Evolutionary conservation across 1,140 invertebrate genomes (phyloP), one percentile per base, ranked within the genome.

Genomic region (Drosophila rufa): DNA sequence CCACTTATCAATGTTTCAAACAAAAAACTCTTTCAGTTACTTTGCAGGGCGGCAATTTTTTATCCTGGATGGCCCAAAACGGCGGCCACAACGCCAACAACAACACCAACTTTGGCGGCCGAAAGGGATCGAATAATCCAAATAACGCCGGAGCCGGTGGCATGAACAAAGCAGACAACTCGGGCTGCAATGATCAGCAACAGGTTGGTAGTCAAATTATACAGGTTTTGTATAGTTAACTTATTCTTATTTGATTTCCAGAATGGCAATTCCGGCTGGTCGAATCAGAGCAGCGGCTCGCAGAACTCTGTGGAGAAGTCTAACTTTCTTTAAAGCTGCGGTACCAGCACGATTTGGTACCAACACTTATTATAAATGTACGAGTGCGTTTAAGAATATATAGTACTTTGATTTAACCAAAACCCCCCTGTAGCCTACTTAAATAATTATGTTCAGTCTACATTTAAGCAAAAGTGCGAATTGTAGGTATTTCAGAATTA

Each of bases 41-140:
- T 80, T 75, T 66, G 59, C 76, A 92, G 86, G 91, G 89, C 46
- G 92, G 92, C 38, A 94, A 94, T 82, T 94, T 94, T 83, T 92
- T 94, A 68, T 94, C 94, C 27, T 94, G 94, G 94, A 94, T 94
- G 94, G 94, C 94, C 79, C 94, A 94, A 93, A 94, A 77, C 73
- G 71, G 78, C 50, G 82, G 74, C 30, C 81, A 85, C 66, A 90
- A 86, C 45, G 48, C 61, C 27, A 79, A 78, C 47, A 86, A 86
- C 48, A 69, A 77, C 30, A 83, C 67, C 60, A 84, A 82, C 51
- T 84, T 75, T 22, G 84, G 84, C 11, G 76, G 65, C 8, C 74
- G 84, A 8, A 89, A 90, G 60, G 84, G 84, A 64, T 78, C 80
- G 27, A 89, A 89, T 40, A 89, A 89, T 59, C 66, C 70, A 27